Base-by-base conservation (phyloP, 2,888 invertebrate genomes). In the Cantharis flavilabris region DNA sequence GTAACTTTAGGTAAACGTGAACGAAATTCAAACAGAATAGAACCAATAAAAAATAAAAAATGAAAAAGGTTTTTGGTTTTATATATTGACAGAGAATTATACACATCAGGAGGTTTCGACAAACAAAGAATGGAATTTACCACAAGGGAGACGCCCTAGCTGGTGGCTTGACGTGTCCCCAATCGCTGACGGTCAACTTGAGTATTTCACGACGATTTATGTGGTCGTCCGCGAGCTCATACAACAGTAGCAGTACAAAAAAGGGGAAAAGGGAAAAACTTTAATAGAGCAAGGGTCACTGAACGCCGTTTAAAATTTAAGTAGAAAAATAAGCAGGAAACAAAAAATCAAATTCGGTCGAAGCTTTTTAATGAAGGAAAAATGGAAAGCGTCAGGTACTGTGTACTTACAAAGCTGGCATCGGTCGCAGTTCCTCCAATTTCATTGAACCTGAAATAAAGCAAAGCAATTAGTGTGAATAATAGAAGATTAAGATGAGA, bases 51-150 rank as follows among this genome's bases (percentile, higher is more conserved):
- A 69, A 18, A 33, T 33, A 70, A 70, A 20, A 18, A 70, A 62
- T 14, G 70, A 14, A 30, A 70, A 16, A 23, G 20, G 20, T 20
- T 26, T 70, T 49, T 20, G 33, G 13, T 49, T 70, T 70, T 70
- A 49, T 70, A 70, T 33, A 67, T 67, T 26, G 65, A 67, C 20
- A 26, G 20, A 70, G 70, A 49, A 70, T 70, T 30, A 33, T 49
- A 70, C 49, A 70, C 70, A 70, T 70, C 70, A 49, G 70, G 70
- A 49, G 70, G 70, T 70, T 70, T 70, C 18, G 70, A n/a, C 70
- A 33, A 70, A 70, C 70, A 70, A 70, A 70, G 70, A 70, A 20
- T 70, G 49, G 70, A 70, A 70, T 70, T 16, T 30, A 70, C 70
- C 70, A 49, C 70, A 20, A 49, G 70, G 70, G 49, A 70, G 62